Conservation (phyloP, 2,888 invertebrate species). For the Parthenolecanium corni region DNA sequence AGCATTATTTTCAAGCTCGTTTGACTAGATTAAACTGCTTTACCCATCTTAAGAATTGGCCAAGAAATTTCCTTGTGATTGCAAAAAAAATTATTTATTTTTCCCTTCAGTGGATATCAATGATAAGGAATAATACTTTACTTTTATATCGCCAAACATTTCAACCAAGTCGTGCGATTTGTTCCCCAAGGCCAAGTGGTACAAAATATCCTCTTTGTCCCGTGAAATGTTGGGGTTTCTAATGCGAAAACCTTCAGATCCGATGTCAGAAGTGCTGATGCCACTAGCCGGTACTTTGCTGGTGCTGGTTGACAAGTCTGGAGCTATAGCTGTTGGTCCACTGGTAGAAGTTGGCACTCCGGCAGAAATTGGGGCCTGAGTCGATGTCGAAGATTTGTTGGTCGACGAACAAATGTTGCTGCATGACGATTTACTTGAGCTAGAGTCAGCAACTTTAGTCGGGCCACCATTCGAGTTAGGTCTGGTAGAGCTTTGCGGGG, state of each 20-base stretch:
- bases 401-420: neutral
- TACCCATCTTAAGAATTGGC: too few relatives aligned
- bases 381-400: neutral
- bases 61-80: too few relatives aligned
- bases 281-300: constrained; percentile 41
- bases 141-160: constrained; percentile 94
- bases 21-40: too few relatives aligned
- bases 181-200: constrained; percentile 76
- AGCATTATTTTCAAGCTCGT: too few relatives aligned
- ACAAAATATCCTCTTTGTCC: constrained; percentile 87
- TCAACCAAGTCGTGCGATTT: constrained; percentile 80
- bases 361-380: neutral
- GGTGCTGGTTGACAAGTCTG: too few relatives aligned
- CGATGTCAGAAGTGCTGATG: too few relatives aligned
- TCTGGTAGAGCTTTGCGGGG: neutral
- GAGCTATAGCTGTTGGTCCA: neutral
- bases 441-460: too few relatives aligned
- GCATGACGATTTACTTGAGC: neutral
- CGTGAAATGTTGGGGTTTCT: constrained; percentile 81
- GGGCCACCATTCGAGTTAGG: neutral
- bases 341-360: neutral
- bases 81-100: too few relatives aligned
- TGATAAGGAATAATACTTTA: too few relatives aligned
- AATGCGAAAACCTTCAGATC: constrained; percentile 69
- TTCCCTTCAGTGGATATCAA: too few relatives aligned